These are phyloP conservation scores for Drosophila tristis DNA, from an alignment of 1,140 invertebrate species.

Conservation along the genomic window DNA sequence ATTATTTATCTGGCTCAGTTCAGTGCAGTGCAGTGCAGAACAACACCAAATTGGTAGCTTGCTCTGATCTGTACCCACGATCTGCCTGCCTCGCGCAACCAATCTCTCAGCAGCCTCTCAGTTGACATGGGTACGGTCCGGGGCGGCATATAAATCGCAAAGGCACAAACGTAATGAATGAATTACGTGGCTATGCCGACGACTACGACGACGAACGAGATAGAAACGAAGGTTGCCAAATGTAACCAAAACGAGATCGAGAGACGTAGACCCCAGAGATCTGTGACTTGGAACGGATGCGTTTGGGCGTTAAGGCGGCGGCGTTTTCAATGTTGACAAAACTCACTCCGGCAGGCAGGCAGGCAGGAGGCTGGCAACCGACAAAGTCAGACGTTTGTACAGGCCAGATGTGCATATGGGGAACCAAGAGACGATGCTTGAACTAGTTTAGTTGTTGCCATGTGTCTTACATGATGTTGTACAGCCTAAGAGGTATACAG, in stretches of 20 bases:
- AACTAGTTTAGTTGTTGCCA: conserved; percentile 71
- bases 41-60: conserved; percentile 74
- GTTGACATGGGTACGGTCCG: conserved; percentile 19
- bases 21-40: conserved; percentile 29
- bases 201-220: conserved; percentile 43
- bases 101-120: background rate
- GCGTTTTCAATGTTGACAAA: conserved; percentile 78
- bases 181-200: conserved; percentile 62
- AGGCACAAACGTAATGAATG: conserved; percentile 77
- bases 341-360: conserved; percentile 60
- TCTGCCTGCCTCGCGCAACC: conserved; percentile 18
- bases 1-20: conserved; percentile 78
- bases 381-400: conserved; percentile 19
- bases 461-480: conserved; percentile 62
- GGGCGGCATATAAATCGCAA: conserved; percentile 77
- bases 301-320: conserved; percentile 72
- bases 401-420: conserved; percentile 37
- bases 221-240: conserved; percentile 71
- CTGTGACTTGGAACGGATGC: conserved; percentile 64
- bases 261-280: conserved; percentile 15
- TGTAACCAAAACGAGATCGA: conserved; percentile 66
- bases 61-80: conserved; percentile 62
- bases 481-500: conserved; percentile 58
- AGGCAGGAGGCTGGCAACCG: conserved; percentile 5
- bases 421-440: conserved; percentile 28